Evolutionary conservation across 37 sponge, comb jelly and placozoan species (phyloP).

Genomic region (Geodia barretti): DNA sequence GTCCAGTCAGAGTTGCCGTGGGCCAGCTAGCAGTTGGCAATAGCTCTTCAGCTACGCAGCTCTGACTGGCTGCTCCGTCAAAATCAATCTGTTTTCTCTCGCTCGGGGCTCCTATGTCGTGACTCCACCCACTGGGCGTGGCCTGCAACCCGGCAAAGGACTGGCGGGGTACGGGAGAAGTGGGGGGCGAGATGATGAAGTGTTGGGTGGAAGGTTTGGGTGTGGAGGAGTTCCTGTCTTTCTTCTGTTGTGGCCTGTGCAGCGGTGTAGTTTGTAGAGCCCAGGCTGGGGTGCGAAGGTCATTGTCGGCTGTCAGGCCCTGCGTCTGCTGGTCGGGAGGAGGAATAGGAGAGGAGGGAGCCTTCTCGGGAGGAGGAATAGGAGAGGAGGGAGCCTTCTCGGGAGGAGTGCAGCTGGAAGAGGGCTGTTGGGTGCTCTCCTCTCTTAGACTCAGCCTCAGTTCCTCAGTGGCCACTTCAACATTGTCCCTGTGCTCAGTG

Average conservation of each 20-base stretch:
- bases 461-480: not conserved
- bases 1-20: constrained; percentile 6
- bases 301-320: not conserved
- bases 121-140: constrained; percentile 23
- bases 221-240: constrained; percentile 61
- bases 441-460: not conserved
- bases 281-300: not conserved
- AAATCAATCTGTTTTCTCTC: constrained; percentile 2
- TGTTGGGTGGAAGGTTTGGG: constrained; percentile 41
- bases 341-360: not conserved
- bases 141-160: constrained; percentile 13
- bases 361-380: not conserved
- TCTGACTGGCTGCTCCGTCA: not conserved
- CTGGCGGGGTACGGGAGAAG: constrained; percentile 54
- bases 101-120: not conserved
- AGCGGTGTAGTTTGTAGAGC: not conserved
- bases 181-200: constrained; percentile 22
- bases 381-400: not conserved
- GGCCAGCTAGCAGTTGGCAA: constrained; percentile 7
- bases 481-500: not conserved
- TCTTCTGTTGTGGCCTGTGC: not conserved
- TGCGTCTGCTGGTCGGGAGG: not conserved
- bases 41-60: not conserved
- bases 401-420: too few relatives aligned
- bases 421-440: too few relatives aligned